Percentiles rank a stretch among this genome's conserved stretches.
These are phyloP conservation scores for Trichoplusia ni DNA, from an alignment of 1,140 invertebrate species.

Conservation along the genomic window DNA sequence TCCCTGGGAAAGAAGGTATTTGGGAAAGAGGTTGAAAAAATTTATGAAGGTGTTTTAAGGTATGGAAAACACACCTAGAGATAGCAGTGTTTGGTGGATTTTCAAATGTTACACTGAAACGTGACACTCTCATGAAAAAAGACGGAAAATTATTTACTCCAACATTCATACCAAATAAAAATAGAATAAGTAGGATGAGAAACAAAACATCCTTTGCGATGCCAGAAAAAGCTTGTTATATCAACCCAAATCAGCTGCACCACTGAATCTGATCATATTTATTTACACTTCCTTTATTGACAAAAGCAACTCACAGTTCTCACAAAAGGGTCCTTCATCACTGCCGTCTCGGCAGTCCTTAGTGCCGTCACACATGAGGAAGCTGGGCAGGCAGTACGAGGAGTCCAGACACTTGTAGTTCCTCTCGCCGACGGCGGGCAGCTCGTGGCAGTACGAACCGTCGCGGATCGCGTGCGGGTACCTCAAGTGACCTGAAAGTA, in stretches of 20 bases:
- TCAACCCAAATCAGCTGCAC: too few species aligned
- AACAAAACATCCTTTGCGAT: too few species aligned
- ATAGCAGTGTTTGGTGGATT: too few species aligned
- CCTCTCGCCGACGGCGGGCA: slow-evolving; percentile 71
- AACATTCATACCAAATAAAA: too few species aligned
- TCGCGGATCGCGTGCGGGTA: slow-evolving; percentile 32
- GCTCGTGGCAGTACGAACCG: slow-evolving; percentile 39
- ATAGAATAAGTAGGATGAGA: too few species aligned
- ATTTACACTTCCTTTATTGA: too few species aligned
- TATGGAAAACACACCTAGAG: too few species aligned
- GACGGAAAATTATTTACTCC: slow-evolving; percentile 49
- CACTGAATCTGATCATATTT: too few species aligned
- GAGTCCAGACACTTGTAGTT: slow-evolving; percentile 83
- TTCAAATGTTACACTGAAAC: too few species aligned
- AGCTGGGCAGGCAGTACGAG: slow-evolving; percentile 84
- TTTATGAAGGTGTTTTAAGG: too few species aligned
- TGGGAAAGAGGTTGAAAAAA: background rate
- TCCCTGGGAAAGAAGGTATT: slow-evolving; percentile 42
- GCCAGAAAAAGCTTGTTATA: too few species aligned
- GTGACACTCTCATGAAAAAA: too few species aligned
- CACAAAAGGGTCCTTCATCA: slow-evolving; percentile 86
- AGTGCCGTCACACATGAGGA: slow-evolving; percentile 87
- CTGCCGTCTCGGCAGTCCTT: slow-evolving; percentile 90
- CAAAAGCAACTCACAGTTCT: slow-evolving; percentile 65
- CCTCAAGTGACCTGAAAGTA: background rate